Percentiles rank a stretch among this genome's conserved stretches.
phyloP scores from a whole-genome alignment of 2,888 invertebrate genomes.

The Lasiommata megera region DNA sequence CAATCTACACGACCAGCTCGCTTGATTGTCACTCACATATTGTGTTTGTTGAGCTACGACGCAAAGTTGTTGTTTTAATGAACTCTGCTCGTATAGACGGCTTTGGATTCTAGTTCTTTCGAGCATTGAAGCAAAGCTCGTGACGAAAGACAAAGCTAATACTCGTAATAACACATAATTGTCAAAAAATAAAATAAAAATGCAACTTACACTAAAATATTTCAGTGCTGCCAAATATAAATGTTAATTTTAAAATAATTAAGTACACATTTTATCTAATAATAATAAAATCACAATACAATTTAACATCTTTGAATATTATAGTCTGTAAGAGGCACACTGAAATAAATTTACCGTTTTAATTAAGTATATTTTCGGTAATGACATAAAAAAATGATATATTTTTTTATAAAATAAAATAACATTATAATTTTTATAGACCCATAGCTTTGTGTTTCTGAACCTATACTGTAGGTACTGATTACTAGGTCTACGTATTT shows the following conservation, averaged over 20 bases:
- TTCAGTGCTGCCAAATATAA: constrained; percentile 1
- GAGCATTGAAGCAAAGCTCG: not conserved
- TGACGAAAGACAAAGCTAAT: no score
- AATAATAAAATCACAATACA: constrained; percentile 1
- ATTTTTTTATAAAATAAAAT: not conserved
- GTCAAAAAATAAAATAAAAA: not conserved
- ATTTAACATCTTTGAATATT: not conserved
- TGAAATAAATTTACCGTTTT: not conserved
- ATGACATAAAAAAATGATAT: no score
- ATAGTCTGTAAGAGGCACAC: not conserved
- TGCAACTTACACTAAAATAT: not conserved
- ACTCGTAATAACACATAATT: no score
- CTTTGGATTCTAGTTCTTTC: not conserved
- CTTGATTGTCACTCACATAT: no score
- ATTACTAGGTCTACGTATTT: no score
- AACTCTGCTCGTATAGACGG: not conserved
- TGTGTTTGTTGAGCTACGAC: no score
- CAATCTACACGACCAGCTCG: no score
- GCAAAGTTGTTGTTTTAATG: no score
- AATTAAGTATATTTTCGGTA: no score
- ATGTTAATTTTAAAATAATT: not conserved
- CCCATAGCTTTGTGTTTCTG: not conserved
- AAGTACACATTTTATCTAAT: not conserved
- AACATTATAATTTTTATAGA: not conserved
- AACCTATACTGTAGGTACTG: not conserved